These are phyloP conservation scores for Coranthus polyacanthus DNA, from an alignment of 2,797 vertebrate genomes.

Conservation along the genomic window DNA sequence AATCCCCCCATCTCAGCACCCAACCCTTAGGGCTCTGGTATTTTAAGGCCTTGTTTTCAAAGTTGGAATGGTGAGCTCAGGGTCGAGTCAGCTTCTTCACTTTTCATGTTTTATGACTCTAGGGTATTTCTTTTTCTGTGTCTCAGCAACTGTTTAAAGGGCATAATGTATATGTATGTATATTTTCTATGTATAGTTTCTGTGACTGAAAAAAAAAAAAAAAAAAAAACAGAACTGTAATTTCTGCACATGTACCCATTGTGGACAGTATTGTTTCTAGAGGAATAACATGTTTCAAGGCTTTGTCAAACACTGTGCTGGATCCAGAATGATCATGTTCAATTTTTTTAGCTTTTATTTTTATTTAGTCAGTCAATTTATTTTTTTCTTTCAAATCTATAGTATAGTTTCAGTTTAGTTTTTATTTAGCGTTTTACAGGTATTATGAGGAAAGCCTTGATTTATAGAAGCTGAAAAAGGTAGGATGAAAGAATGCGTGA, in stretches of 20 bases:
- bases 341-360: no score
- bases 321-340: not conserved
- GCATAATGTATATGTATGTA: slow-evolving; percentile 14
- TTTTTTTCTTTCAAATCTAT: no score
- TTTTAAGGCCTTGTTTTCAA: slow-evolving; percentile 70
- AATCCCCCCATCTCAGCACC: slow-evolving; percentile 44
- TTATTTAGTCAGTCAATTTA: no score
- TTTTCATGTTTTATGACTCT: slow-evolving; percentile 62
- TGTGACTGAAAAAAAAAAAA: not conserved
- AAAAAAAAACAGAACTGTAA: not conserved
- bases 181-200: not conserved
- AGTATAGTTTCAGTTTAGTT: no score
- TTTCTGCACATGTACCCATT: not conserved
- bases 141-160: slow-evolving; percentile 31
- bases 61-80: slow-evolving; percentile 60
- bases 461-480: no score
- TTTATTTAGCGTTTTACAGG: no score
- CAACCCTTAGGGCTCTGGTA: slow-evolving; percentile 42
- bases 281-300: slow-evolving; percentile 2
- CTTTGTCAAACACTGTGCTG: slow-evolving; percentile 23
- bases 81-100: slow-evolving; percentile 40
- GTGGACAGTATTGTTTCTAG: slow-evolving; percentile 17
- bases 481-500: no score
- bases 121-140: slow-evolving; percentile 37
- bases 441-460: no score